phyloP scores from a whole-genome alignment of 2,113 vertebrate species.

The Sminthopsis crassicaudata region DNA sequence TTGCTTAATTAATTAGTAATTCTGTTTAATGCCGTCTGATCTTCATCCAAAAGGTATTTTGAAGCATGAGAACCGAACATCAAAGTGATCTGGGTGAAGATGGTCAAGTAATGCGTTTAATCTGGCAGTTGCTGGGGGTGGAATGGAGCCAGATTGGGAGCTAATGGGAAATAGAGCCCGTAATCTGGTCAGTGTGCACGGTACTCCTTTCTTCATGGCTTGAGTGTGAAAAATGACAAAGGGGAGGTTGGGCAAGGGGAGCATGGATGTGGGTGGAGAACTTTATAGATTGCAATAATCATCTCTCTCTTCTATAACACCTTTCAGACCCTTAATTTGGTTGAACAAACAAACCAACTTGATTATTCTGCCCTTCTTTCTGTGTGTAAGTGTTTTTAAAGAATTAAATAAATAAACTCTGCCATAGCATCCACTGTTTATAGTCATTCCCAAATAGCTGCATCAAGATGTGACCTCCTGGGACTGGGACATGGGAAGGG shows the following conservation, averaged over 20 bases:
- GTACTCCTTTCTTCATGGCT: conserved; percentile 60
- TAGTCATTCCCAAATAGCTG: neutral
- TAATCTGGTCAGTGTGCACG: conserved; percentile 78
- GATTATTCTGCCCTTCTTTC: neutral
- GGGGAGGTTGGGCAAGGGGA: neutral
- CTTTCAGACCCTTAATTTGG: neutral
- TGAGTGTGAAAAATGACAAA: conserved; percentile 37
- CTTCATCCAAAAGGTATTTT: conserved; percentile 97
- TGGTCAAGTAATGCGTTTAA: conserved; percentile 91
- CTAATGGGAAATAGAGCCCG: conserved; percentile 79
- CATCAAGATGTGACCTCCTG: neutral
- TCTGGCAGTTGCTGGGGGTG: conserved; percentile 84
- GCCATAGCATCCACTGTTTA: conserved; percentile 24
- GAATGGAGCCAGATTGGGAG: conserved; percentile 84
- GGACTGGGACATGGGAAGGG: neutral
- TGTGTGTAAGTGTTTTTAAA: conserved; percentile 3
- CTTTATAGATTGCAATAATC: conserved; percentile 44
- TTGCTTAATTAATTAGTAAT: conserved; percentile 99
- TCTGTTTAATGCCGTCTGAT: conserved; percentile 99
- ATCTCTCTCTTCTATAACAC: conserved; percentile 12
- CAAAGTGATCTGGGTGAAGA: conserved; percentile 93
- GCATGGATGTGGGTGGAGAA: conserved; percentile 51
- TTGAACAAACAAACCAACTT: conserved; percentile 29
- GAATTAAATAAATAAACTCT: conserved; percentile 7
- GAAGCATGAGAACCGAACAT: conserved; percentile 95